Evolutionary conservation across 2,888 invertebrate species (phyloP).

Genomic region (Vannuccia rotundouncinata): DNA sequence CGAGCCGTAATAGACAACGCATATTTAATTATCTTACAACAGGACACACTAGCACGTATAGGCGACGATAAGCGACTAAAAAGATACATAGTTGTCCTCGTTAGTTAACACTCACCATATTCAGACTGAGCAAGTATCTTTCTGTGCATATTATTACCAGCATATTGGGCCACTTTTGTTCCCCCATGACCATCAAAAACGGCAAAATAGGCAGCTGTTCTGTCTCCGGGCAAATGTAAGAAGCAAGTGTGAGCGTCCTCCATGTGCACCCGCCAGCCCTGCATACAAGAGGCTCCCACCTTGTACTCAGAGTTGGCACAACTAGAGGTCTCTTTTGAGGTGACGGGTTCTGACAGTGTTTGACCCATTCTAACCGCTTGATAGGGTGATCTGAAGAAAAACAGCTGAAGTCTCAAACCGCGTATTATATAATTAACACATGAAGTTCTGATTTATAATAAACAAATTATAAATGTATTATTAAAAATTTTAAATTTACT

Average conservation of each 20-base stretch:
- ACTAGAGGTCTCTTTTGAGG: conserved; percentile 61
- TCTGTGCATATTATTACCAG: conserved; percentile 87
- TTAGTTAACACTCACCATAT: conserved; percentile 63
- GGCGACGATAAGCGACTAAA: too few species aligned
- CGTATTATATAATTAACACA: too few species aligned
- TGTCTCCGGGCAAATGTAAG: conserved; percentile 74
- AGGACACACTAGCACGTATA: too few species aligned
- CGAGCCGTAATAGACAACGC: too few species aligned
- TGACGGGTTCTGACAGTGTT: conserved; percentile 90
- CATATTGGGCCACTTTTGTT: conserved; percentile 75
- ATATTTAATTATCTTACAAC: too few species aligned
- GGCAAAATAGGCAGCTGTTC: conserved; percentile 84
- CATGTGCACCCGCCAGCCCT: conserved; percentile 95
- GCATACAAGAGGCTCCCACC: conserved; percentile 97
- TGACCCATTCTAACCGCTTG: too few species aligned
- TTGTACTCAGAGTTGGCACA: conserved; percentile 57
- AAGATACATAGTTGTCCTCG: too few species aligned
- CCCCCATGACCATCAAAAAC: conserved; percentile 94
- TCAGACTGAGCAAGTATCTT: conserved; percentile 72
- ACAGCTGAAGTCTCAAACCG: too few species aligned
- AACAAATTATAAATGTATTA: too few species aligned
- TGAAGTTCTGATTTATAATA: too few species aligned
- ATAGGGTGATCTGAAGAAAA: too few species aligned
- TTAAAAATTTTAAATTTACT: too few species aligned
- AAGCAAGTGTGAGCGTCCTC: conserved; percentile 97